Conservation (phyloP, 2,113 vertebrate genomes). For the Stictonetta naevosa region DNA sequence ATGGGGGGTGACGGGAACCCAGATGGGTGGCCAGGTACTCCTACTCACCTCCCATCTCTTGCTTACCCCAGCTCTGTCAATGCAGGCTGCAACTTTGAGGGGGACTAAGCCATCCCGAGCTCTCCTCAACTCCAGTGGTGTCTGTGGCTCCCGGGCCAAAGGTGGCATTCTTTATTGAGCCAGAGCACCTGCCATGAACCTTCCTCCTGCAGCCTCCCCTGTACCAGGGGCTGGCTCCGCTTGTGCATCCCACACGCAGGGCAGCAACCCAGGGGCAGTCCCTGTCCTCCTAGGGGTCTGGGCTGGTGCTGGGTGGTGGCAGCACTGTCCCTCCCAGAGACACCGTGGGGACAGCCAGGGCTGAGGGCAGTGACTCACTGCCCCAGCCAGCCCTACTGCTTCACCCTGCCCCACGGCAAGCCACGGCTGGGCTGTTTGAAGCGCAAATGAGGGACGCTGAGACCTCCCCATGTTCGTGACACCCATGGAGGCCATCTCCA, state of each 20-base stretch:
- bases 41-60: background rate
- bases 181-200: too few species aligned
- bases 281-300: background rate
- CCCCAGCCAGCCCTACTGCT: background rate
- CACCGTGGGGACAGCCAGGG: background rate
- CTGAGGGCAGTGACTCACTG: too few species aligned
- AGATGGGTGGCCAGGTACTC: background rate
- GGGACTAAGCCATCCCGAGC: too few species aligned
- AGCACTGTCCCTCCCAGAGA: background rate
- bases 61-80: background rate
- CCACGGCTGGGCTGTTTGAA: background rate
- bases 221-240: too few species aligned
- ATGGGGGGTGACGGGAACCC: accelerated
- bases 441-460: background rate
- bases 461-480: background rate
- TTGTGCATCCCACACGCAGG: background rate
- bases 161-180: background rate
- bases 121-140: background rate
- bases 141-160: background rate
- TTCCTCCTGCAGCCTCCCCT: too few species aligned
- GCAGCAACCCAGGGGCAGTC: background rate
- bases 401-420: background rate
- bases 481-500: background rate
- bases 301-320: too few species aligned
- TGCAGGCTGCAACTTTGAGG: background rate